Evolutionary conservation across 2,888 invertebrate species (phyloP), one percentile per base, ranked within the genome.

Genomic region (Idaea straminata): DNA sequence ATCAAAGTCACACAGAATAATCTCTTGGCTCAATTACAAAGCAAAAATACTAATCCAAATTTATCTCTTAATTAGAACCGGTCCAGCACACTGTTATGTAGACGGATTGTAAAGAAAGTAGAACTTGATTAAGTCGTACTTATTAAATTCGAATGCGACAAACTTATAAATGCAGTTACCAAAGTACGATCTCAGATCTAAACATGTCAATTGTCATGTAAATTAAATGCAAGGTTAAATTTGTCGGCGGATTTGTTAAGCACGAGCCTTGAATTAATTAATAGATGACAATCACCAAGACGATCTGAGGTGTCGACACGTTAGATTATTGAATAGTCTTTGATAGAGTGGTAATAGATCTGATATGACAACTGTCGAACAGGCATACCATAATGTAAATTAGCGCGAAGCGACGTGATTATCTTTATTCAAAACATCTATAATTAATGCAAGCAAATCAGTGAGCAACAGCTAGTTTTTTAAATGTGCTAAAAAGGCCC

Each of bases 261-360:
- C 73, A 72, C 71, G 71, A 72, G 72, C 62, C 65, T 66, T 34
- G 63, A 64, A 66, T 65, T 72, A 67, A 66, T 67, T 72, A 67
- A 66, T 67, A 62, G 61, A 64, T 65, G 69, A 72, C 69, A 74
- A 69, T 69, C 69, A 61, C 15, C 61, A 67, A 67, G 72, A 72
- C 70, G 65, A 72, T 73, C 64, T 62, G 69, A 73, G 71, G 73
- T 69, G 73, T 74, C 71, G 73, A 74, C 72, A 72, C 70, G 73
- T 69, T 69, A 73, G 72, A 67, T 66, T 71, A 72, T 72, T 69
- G 67, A 67, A 68, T 62, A 62, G 57, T 16, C 59, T 68, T 70
- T 72, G 73, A 72, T 72, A 69, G 71, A 74, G 72, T 68, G 72
- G 68, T 59, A 64, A 62, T 64, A 62, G 70, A 74, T 72, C 62